These are phyloP conservation scores for Bhutanitis thaidina DNA, from an alignment of 2,888 invertebrate species.

Conservation along the genomic window DNA sequence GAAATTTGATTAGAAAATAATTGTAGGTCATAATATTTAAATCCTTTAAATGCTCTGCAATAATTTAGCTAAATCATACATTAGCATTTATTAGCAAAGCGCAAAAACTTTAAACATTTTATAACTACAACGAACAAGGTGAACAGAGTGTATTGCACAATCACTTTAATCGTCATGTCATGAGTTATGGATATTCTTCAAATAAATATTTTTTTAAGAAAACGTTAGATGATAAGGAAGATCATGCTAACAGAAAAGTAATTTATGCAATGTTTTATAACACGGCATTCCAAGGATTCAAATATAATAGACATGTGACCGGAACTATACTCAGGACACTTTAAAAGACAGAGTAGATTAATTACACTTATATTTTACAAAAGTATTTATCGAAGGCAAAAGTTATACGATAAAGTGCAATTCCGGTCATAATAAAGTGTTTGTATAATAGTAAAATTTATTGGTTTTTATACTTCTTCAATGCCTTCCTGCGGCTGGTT, in stretches of 20 bases:
- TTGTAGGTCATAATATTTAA: not conserved
- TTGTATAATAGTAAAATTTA: slow-evolving; percentile 38
- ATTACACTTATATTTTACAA: not conserved
- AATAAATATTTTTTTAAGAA: too few species aligned
- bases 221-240: too few species aligned
- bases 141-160: too few species aligned
- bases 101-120: too few species aligned
- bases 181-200: too few species aligned
- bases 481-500: slow-evolving; percentile 80
- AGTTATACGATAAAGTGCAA: not conserved
- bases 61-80: not conserved
- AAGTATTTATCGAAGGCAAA: not conserved
- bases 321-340: slow-evolving; percentile 2
- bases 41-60: slow-evolving; percentile 2
- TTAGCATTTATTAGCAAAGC: too few species aligned
- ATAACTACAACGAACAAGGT: too few species aligned
- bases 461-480: slow-evolving; percentile 74
- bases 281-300: slow-evolving; percentile 6
- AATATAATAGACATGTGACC: not conserved
- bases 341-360: not conserved
- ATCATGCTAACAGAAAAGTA: too few species aligned
- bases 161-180: too few species aligned
- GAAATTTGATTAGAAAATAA: not conserved
- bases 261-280: too few species aligned
- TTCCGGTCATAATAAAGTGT: not conserved